These are phyloP conservation scores for Achlya flavicornis DNA, from an alignment of 2,888 invertebrate genomes.

Conservation along the genomic window DNA sequence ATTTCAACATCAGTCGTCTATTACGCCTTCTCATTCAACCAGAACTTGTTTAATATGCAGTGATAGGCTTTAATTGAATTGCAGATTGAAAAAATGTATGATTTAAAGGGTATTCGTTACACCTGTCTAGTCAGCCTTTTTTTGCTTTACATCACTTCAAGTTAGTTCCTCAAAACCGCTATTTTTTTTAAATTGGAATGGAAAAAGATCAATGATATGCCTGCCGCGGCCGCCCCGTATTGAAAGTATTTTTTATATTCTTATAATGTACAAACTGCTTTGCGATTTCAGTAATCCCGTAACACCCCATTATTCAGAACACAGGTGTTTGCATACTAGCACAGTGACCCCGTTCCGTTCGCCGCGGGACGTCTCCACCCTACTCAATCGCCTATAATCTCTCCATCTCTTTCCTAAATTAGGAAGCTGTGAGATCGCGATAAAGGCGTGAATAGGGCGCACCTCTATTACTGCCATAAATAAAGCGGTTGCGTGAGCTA, in stretches of 20 bases:
- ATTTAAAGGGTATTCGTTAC: not conserved
- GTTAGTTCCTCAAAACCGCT: too few relatives aligned
- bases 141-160: not conserved
- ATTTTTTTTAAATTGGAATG: too few relatives aligned
- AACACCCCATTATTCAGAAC: constrained; percentile 28
- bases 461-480: constrained; percentile 30
- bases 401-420: constrained; percentile 65
- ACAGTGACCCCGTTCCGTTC: constrained; percentile 66
- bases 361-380: constrained; percentile 53
- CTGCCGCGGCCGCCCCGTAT: too few relatives aligned
- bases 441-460: constrained; percentile 43
- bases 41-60: not conserved
- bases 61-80: not conserved
- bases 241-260: too few relatives aligned
- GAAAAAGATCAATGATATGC: too few relatives aligned
- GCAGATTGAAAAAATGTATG: not conserved
- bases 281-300: too few relatives aligned
- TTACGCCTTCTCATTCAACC: not conserved
- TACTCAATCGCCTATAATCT: constrained; percentile 60
- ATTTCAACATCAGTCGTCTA: constrained; percentile 1
- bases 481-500: constrained; percentile 11
- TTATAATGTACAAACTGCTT: too few relatives aligned
- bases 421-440: constrained; percentile 62
- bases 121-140: not conserved
- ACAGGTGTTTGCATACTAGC: constrained; percentile 59